Base-by-base conservation (phyloP, 2,888 invertebrate species). In the Brachycybe producta region DNA sequence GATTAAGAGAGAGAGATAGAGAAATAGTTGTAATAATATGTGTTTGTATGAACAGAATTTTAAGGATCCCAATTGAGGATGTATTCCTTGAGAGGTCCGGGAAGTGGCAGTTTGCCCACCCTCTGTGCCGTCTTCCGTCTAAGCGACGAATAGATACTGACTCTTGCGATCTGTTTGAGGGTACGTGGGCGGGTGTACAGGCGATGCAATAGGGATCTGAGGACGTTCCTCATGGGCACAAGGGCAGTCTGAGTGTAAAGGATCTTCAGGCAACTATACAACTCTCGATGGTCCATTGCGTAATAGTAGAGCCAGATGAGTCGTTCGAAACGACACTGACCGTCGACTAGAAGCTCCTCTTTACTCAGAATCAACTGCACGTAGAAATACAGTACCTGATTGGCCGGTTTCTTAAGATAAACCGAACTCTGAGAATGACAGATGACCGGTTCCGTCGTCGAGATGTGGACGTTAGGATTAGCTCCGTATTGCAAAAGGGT, bases 401-500 rank as follows among this genome's bases (percentile, higher is more conserved):
- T 75, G 55, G 74, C 70, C 13, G 73, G 73, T 60, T 76, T 75
- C 67, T 76, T 76, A 47, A 74, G 61, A 57, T 65, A 70, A 56
- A 73, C 68, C 38, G 69, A 70, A 55, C 72, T 70, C 61, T 73
- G 70, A 27, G 68, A 68, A 60, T 71, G 71, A 57, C 70, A 70
- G 52, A 72, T 71, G 60, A 69, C 68, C 13, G 70, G 67, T 52
- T 72, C 71, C 2, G 69, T 64, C 35, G 66, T 66, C 54, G 67
- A 65, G 32, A 80, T 70, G 57, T 75, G 75, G 51, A 79, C 69
- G 61, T 81, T 78, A 15, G 82, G 80, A 70, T 82, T 76, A 36
- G 81, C 82, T 46, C 82, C 82, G 62, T 80, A 80, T 64, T 80
- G 80, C 41, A 83, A 73, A 17, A 83, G 70, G 1, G 79, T 80